phyloP scores from a whole-genome alignment of 2,797 vertebrate species.

The Falco rusticolus region DNA sequence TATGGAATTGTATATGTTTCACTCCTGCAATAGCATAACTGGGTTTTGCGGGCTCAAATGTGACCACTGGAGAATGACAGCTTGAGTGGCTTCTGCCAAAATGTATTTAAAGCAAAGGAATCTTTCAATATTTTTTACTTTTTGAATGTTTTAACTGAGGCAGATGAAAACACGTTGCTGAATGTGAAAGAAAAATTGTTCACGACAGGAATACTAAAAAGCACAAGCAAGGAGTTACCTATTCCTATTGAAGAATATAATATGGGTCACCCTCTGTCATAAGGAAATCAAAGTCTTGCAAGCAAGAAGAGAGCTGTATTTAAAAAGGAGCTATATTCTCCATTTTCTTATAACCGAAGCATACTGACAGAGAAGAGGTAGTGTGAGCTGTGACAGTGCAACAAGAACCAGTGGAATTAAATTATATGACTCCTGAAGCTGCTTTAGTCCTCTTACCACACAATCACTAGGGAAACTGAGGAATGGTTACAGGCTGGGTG shows the following conservation, averaged over 20 bases:
- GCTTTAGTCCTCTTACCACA: not conserved
- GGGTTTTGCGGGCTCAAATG: not conserved
- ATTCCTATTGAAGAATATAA: constrained; percentile 87
- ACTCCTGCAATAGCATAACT: not conserved
- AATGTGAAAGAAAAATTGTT: not conserved
- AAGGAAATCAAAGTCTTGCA: constrained; percentile 86
- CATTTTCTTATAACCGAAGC: not conserved
- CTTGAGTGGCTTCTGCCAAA: not conserved
- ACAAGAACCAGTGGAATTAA: not conserved
- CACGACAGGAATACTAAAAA: not conserved
- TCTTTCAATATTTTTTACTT: not conserved
- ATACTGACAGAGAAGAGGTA: not conserved
- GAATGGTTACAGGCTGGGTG: not conserved
- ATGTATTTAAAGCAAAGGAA: not conserved
- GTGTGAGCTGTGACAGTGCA: not conserved
- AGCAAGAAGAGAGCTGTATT: constrained; percentile 66
- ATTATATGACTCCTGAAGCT: not conserved
- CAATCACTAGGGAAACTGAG: not conserved
- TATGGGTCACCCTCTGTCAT: constrained; percentile 90
- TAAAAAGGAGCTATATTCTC: not conserved
- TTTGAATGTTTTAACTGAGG: not conserved
- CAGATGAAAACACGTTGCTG: not conserved
- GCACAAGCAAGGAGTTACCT: constrained; percentile 71
- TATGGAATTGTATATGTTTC: not conserved
- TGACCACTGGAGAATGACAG: not conserved